Conservation (phyloP, 1,140 invertebrate species). For the Meloidogyne chitwoodi region DNA sequence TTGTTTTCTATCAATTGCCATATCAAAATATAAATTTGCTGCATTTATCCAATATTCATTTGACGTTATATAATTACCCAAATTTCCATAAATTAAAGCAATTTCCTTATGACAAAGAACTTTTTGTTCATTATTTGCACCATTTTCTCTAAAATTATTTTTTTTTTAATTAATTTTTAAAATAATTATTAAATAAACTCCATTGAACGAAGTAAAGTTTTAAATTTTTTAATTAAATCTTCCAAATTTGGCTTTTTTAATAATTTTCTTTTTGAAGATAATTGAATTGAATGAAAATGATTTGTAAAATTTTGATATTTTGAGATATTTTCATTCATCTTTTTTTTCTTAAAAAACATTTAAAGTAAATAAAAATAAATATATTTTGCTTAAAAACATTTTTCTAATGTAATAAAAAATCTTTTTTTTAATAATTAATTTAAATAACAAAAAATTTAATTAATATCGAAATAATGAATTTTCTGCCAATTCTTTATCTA, state of each 20-base stretch:
- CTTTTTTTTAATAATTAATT: too few species aligned
- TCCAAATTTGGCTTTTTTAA: conserved; percentile 44
- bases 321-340: conserved; percentile 15
- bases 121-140: conserved; percentile 1
- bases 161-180: neutral
- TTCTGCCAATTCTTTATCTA: conserved; percentile 33
- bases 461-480: conserved; percentile 34
- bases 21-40: conserved; percentile 1
- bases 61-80: neutral
- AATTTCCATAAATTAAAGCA: conserved; percentile 9
- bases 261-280: conserved; percentile 34
- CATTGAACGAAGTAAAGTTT: conserved; percentile 21
- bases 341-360: neutral
- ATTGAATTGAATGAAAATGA: conserved; percentile 32
- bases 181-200: conserved; percentile 31
- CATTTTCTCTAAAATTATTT: neutral
- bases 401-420: neutral
- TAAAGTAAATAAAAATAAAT: conserved; percentile 15
- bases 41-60: conserved; percentile 17
- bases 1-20: neutral
- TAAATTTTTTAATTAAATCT: conserved; percentile 24
- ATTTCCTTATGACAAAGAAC: conserved; percentile 19
- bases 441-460: conserved; percentile 8
- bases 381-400: conserved; percentile 11
- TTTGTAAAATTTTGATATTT: conserved; percentile 36